Percentiles rank a stretch among this genome's conserved stretches.
Evolutionary conservation across 2,888 invertebrate species (phyloP).

Genomic region (Drosophila leonis): DNA sequence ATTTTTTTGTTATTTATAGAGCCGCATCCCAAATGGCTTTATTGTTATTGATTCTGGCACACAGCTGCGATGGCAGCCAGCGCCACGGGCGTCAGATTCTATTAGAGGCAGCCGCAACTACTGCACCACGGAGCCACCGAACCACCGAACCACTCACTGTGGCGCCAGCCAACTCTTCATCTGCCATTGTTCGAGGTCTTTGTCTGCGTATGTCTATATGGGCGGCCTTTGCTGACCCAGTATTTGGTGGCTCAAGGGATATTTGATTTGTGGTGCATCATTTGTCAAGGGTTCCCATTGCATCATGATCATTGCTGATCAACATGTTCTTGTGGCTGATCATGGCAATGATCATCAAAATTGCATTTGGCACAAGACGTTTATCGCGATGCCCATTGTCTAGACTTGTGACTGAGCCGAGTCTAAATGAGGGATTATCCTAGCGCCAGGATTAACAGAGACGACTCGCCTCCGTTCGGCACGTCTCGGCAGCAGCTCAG

Average conservation of each 20-base stretch:
- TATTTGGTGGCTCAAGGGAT: slow-evolving; percentile 47
- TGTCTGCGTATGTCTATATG: slow-evolving; percentile 13
- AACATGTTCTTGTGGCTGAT: background rate
- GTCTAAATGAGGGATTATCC: slow-evolving; percentile 79
- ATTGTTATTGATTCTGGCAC: slow-evolving; percentile 66
- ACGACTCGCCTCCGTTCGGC: slow-evolving; percentile 14
- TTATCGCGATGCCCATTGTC: slow-evolving; percentile 72
- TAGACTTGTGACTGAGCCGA: slow-evolving; percentile 78
- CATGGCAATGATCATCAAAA: slow-evolving; percentile 37
- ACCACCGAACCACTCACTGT: slow-evolving; percentile 12
- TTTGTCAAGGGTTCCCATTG: slow-evolving; percentile 45
- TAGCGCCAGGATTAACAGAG: slow-evolving; percentile 73
- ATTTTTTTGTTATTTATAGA: slow-evolving; percentile 67
- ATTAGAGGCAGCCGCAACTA: slow-evolving; percentile 41
- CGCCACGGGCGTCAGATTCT: slow-evolving; percentile 65
- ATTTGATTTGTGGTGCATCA: slow-evolving; percentile 36
- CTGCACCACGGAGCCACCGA: slow-evolving; percentile 27
- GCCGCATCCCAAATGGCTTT: slow-evolving; percentile 62
- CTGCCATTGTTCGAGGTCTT: slow-evolving; percentile 51
- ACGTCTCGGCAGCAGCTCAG: slow-evolving; percentile 31
- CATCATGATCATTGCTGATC: slow-evolving; percentile 26
- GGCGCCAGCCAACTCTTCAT: slow-evolving; percentile 38
- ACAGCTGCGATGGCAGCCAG: slow-evolving; percentile 59
- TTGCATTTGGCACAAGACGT: slow-evolving; percentile 45
- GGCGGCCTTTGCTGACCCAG: slow-evolving; percentile 61